A percentile compares a stretch with the other conserved stretches of the same genome.
Evolutionary conservation across 2,113 vertebrate genomes (phyloP).

Genomic region (Scolopax mira): DNA sequence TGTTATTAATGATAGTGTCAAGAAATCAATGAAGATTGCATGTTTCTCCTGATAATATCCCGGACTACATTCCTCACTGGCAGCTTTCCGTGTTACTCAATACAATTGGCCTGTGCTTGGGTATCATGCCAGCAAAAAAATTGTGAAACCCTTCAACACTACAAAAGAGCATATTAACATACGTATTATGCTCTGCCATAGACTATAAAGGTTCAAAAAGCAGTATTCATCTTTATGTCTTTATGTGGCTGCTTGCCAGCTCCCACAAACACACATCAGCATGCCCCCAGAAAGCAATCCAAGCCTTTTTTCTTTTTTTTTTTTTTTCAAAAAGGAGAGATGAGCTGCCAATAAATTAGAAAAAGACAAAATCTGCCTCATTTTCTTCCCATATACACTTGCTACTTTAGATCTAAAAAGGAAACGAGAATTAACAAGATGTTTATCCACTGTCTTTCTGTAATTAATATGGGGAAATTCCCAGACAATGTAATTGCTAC

Average conservation of each 20-base stretch:
- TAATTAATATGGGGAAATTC: background rate
- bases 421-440: background rate
- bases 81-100: background rate
- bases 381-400: background rate
- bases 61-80: background rate
- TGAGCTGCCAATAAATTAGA: background rate
- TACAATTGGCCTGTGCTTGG: background rate
- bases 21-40: constrained; percentile 50
- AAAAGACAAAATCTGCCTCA: background rate
- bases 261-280: background rate
- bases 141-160: background rate
- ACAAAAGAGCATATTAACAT: background rate
- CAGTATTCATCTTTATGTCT: background rate
- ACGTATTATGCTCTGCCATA: background rate
- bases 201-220: background rate
- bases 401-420: background rate
- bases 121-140: background rate
- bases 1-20: constrained; percentile 32
- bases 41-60: constrained; percentile 13
- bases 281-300: background rate
- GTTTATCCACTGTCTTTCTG: background rate
- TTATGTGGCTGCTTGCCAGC: background rate
- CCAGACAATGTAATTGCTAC: background rate
- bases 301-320: background rate
- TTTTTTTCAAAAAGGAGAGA: background rate